These are phyloP conservation scores for Spatulosminthurus flaviceps DNA, from an alignment of 2,888 invertebrate species.

Conservation along the genomic window DNA sequence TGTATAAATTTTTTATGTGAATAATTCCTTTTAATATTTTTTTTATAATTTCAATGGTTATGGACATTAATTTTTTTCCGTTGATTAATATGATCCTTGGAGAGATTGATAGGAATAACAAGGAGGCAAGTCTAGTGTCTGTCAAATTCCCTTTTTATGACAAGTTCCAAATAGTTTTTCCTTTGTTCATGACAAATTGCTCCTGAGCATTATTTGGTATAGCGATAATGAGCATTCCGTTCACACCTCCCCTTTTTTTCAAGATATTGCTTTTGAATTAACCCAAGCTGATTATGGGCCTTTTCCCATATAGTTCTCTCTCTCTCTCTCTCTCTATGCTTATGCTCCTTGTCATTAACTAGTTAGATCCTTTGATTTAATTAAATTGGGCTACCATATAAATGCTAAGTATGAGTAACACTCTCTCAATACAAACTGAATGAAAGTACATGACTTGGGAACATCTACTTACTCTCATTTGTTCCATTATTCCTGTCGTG, in stretches of 20 bases:
- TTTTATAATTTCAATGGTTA: background rate
- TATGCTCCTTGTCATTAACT: background rate
- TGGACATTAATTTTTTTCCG: background rate
- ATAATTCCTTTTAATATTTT: background rate
- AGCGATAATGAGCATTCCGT: background rate
- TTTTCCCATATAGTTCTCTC: background rate
- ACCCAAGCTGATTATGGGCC: background rate
- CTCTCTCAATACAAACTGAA: background rate
- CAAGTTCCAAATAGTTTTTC: slow-evolving; percentile 14
- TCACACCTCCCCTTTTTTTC: background rate
- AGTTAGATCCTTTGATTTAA: background rate
- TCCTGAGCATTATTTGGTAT: background rate
- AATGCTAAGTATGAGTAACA: background rate
- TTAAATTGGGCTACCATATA: slow-evolving; percentile 3
- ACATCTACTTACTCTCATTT: background rate
- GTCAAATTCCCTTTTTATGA: slow-evolving; percentile 9
- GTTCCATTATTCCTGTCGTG: slow-evolving; percentile 8
- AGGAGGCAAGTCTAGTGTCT: slow-evolving; percentile 18
- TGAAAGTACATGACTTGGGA: no score
- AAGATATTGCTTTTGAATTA: background rate
- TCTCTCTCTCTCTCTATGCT: background rate
- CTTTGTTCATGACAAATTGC: slow-evolving; percentile 18
- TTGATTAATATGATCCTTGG: background rate
- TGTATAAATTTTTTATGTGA: no score
- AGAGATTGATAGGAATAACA: slow-evolving; percentile 15